phyloP scores from a whole-genome alignment of 2,113 vertebrate genomes.

The Gorsachius goisagi region DNA sequence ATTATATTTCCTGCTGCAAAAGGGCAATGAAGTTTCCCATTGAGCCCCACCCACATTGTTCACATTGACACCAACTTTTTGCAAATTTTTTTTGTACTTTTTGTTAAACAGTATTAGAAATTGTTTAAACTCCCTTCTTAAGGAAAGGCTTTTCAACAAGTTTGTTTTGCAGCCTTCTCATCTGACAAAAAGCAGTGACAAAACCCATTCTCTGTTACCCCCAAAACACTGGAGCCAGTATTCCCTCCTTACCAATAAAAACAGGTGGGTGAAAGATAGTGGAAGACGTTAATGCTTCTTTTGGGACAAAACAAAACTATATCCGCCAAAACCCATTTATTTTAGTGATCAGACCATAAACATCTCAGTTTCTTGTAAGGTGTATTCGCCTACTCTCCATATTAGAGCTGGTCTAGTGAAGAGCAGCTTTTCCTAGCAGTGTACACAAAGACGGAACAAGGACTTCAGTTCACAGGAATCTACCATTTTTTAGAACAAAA shows the following conservation, averaged over 20 bases:
- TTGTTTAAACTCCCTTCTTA: neutral
- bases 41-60: neutral
- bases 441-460: neutral
- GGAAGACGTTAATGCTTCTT: neutral
- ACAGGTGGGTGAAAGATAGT: neutral
- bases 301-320: neutral
- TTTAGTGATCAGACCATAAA: neutral
- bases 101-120: neutral
- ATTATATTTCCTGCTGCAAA: constrained; percentile 41
- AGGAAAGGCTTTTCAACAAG: neutral
- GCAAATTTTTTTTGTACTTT: neutral
- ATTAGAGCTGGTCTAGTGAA: neutral
- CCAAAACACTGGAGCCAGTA: neutral
- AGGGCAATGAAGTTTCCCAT: neutral
- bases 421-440: neutral
- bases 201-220: neutral
- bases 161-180: neutral
- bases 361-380: neutral
- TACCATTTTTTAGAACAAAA: neutral
- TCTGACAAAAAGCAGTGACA: neutral
- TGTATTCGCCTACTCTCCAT: neutral
- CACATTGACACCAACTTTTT: neutral
- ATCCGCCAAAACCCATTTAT: neutral
- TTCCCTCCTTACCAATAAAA: neutral
- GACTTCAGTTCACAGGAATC: neutral